These are phyloP conservation scores for Odocoileus virginianus DNA, from an alignment of 2,113 vertebrate species.

Conservation along the genomic window DNA sequence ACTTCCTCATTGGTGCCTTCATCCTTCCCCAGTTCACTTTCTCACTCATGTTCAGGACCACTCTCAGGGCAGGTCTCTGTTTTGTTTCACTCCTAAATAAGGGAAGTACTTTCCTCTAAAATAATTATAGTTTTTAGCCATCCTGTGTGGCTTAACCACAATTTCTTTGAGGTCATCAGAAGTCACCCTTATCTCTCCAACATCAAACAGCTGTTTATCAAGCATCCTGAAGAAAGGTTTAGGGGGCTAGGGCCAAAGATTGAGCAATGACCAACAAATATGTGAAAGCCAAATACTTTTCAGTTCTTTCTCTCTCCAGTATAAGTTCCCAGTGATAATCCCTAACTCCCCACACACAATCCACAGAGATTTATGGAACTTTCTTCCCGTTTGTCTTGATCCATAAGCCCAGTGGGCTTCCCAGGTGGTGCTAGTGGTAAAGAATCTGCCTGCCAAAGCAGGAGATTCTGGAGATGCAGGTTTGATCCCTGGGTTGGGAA, in stretches of 20 bases:
- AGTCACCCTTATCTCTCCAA: neutral
- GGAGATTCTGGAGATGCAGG: neutral
- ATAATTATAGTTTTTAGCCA: neutral
- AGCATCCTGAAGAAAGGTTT: neutral
- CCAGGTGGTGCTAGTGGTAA: neutral
- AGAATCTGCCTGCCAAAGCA: neutral
- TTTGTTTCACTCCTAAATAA: neutral
- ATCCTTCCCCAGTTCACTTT: neutral
- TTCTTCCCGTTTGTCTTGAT: neutral
- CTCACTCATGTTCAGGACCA: neutral
- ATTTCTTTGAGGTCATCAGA: neutral
- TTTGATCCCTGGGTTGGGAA: neutral
- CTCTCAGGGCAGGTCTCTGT: neutral
- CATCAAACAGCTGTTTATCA: neutral
- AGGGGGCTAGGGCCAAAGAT: neutral
- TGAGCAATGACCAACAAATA: neutral
- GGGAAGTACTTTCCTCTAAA: conserved; percentile 1
- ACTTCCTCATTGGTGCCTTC: neutral
- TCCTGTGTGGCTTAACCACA: neutral
- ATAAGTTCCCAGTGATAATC: neutral
- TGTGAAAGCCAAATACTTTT: neutral
- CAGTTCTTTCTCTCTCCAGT: neutral
- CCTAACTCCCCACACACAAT: neutral
- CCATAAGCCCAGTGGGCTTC: neutral
- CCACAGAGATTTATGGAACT: neutral